These are phyloP conservation scores for Hexactinellida sp. DNA, from an alignment of 37 sponge, comb jelly and placozoan genomes.

Conservation along the genomic window DNA sequence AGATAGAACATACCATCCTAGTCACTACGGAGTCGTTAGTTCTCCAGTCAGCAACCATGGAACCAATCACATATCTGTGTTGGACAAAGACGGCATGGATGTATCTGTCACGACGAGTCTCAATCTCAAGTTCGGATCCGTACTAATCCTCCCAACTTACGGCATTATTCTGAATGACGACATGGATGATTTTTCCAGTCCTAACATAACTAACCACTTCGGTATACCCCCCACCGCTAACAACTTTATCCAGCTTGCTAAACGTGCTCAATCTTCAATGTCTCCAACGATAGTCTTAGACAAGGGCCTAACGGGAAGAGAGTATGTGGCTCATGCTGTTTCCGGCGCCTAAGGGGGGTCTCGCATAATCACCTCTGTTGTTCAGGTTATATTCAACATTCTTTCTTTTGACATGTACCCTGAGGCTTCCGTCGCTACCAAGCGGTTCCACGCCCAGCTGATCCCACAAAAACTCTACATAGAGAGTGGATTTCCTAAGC, in stretches of 20 bases:
- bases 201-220: slow-evolving; percentile 17
- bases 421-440: slow-evolving; percentile 26
- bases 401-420: slow-evolving; percentile 33
- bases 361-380: slow-evolving; percentile 21
- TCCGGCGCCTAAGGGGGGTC: slow-evolving; percentile 81
- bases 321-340: slow-evolving; percentile 30
- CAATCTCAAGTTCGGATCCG: slow-evolving; percentile 62
- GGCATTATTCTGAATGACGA: slow-evolving; percentile 78
- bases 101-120: slow-evolving; percentile 65
- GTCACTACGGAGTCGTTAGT: slow-evolving; percentile 33
- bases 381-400: slow-evolving; percentile 43
- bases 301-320: slow-evolving; percentile 19
- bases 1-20: slow-evolving; percentile 35
- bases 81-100: slow-evolving; percentile 71
- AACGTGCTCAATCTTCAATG: slow-evolving; percentile 75
- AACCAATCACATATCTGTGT: slow-evolving; percentile 59
- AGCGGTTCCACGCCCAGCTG: slow-evolving; percentile 63
- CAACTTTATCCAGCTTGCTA: slow-evolving; percentile 62
- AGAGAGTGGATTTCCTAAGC: slow-evolving; percentile 39
- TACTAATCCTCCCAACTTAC: slow-evolving; percentile 30
- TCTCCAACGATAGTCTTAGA: slow-evolving; percentile 50
- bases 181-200: slow-evolving; percentile 75
- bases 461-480: slow-evolving; percentile 38
- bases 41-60: slow-evolving; percentile 22
- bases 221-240: slow-evolving; percentile 19